Evolutionary conservation across 2,888 invertebrate species (phyloP).

Genomic region (Odontocerum albicorne): DNA sequence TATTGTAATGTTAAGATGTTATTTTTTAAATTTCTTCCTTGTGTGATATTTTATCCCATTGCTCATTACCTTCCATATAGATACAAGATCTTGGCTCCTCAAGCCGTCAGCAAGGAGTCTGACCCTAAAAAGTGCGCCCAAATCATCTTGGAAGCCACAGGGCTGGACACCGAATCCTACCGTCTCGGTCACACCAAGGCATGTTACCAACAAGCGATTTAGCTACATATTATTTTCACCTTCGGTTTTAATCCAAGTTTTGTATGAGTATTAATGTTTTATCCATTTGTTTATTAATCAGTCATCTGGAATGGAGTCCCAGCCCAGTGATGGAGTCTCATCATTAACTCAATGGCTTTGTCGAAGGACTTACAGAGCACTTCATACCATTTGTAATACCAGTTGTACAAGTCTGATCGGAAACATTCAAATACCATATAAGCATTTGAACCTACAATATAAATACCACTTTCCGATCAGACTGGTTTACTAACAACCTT

Average conservation of each 20-base stretch:
- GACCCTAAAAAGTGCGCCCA: conserved; percentile 84
- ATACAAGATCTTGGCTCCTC: conserved; percentile 98
- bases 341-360: conserved; percentile 30
- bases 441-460: no score
- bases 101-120: conserved; percentile 72
- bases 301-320: conserved; percentile 22
- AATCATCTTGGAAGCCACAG: conserved; percentile 78
- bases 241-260: background rate
- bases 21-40: no score
- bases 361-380: conserved; percentile 30
- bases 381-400: background rate
- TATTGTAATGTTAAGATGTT: no score
- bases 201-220: conserved; percentile 64
- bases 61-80: conserved; percentile 58
- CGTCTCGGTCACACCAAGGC: conserved; percentile 99
- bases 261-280: background rate
- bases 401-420: no score
- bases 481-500: no score
- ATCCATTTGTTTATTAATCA: background rate
- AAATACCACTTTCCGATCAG: no score
- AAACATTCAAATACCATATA: no score
- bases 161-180: conserved; percentile 88
- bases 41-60: conserved; percentile 26
- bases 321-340: conserved; percentile 21
- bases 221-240: no score